Conservation (phyloP, 2,888 invertebrate genomes). For the Sepioteuthis lessoniana region DNA sequence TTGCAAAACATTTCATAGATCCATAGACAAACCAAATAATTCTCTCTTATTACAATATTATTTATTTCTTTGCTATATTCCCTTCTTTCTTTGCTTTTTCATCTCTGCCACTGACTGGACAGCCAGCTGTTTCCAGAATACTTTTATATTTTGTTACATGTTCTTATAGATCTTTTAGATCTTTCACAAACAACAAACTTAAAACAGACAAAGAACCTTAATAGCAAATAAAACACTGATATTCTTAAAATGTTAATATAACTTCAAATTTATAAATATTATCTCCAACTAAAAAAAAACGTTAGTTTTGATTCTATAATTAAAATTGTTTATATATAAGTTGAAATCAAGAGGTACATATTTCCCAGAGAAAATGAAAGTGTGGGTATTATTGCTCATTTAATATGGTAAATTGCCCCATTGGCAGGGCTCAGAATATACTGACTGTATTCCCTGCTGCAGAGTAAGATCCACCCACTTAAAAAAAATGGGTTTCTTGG, state of each 20-base stretch:
- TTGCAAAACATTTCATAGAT: neutral
- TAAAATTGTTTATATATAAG: too few species aligned
- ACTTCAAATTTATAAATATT: neutral
- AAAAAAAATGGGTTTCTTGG: too few species aligned
- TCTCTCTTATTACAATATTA: neutral
- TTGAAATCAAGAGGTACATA: too few species aligned
- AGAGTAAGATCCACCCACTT: too few species aligned
- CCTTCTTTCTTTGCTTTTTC: too few species aligned
- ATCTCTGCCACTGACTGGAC: neutral
- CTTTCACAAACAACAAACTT: neutral
- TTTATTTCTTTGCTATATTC: neutral
- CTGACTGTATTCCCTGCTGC: too few species aligned
- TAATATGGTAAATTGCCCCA: too few species aligned
- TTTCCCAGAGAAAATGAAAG: too few species aligned
- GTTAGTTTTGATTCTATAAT: too few species aligned
- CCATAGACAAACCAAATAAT: neutral
- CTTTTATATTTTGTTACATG: neutral
- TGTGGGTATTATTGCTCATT: too few species aligned
- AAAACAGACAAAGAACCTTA: neutral
- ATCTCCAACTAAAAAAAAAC: too few species aligned
- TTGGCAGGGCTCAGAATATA: too few species aligned
- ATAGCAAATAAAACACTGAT: neutral
- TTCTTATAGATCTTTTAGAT: neutral
- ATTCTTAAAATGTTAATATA: neutral
- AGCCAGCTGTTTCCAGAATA: neutral